phyloP scores from a whole-genome alignment of 2,888 invertebrate genomes.

The Epistrophella euchroma region DNA sequence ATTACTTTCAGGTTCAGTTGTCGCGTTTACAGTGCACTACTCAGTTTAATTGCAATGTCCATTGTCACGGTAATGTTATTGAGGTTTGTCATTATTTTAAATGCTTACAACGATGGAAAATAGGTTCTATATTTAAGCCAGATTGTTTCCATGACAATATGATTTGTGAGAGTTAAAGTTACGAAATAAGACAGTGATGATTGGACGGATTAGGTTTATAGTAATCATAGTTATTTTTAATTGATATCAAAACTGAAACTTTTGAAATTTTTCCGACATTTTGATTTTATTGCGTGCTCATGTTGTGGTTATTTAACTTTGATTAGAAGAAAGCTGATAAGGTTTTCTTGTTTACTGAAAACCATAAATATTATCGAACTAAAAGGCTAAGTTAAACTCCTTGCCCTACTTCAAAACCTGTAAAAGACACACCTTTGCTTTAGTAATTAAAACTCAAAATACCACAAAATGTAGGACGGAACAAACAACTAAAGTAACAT shows the following conservation, averaged over 20 bases:
- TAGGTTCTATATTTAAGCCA: conserved; percentile 3
- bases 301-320: background rate
- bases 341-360: background rate
- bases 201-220: background rate
- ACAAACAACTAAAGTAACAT: background rate
- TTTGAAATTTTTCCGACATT: too few species aligned
- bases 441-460: background rate
- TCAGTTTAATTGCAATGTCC: conserved; percentile 66
- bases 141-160: conserved; percentile 50
- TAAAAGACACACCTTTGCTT: background rate
- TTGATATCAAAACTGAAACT: background rate
- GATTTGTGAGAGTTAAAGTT: conserved; percentile 53
- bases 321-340: background rate
- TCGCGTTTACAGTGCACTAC: conserved; percentile 66
- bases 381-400: too few species aligned
- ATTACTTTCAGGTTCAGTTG: conserved; percentile 72
- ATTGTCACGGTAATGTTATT: conserved; percentile 68
- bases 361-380: background rate
- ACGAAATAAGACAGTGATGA: conserved; percentile 29
- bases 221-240: background rate
- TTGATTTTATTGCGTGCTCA: background rate
- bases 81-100: conserved; percentile 54
- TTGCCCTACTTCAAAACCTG: too few species aligned
- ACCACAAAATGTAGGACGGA: background rate
- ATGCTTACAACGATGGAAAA: conserved; percentile 30